Evolutionary conservation across 2,113 vertebrate species (phyloP).

Genomic region (Glaucomys volans): DNA sequence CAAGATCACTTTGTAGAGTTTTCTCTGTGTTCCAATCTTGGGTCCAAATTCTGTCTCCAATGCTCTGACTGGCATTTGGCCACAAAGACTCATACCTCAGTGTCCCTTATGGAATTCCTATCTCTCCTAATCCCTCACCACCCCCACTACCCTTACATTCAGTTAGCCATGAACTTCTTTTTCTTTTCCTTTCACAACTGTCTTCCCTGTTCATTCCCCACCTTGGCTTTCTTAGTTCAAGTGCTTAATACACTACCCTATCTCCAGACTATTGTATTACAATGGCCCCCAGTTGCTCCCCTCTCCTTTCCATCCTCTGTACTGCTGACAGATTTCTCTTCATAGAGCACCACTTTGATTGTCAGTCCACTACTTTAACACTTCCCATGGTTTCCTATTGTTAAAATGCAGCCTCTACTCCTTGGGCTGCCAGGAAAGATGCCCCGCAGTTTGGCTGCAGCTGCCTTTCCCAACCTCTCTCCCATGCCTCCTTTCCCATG

Average conservation of each 20-base stretch:
- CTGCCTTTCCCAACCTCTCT: neutral
- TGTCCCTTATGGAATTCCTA: neutral
- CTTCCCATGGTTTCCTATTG: conserved; percentile 34
- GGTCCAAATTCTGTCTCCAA: neutral
- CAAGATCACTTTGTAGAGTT: neutral
- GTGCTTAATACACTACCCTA: conserved; percentile 34
- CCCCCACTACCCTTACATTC: neutral
- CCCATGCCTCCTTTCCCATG: neutral
- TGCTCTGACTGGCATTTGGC: neutral
- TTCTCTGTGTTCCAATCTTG: conserved; percentile 13
- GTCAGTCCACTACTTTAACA: conserved; percentile 50
- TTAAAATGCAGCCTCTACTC: neutral
- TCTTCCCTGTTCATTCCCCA: neutral
- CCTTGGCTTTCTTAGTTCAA: conserved; percentile 52
- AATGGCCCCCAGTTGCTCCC: neutral
- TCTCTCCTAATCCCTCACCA: neutral
- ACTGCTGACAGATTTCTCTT: conserved; percentile 65
- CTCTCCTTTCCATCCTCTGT: neutral
- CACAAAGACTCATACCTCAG: neutral
- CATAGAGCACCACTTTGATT: conserved; percentile 59
- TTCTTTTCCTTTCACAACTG: conserved; percentile 5
- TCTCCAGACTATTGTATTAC: neutral
- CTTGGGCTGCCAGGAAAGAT: neutral
- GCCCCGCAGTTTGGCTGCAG: neutral
- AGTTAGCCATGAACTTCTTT: neutral